These are phyloP conservation scores for Scytalopus superciliaris DNA, from an alignment of 2,113 vertebrate genomes.

Conservation along the genomic window DNA sequence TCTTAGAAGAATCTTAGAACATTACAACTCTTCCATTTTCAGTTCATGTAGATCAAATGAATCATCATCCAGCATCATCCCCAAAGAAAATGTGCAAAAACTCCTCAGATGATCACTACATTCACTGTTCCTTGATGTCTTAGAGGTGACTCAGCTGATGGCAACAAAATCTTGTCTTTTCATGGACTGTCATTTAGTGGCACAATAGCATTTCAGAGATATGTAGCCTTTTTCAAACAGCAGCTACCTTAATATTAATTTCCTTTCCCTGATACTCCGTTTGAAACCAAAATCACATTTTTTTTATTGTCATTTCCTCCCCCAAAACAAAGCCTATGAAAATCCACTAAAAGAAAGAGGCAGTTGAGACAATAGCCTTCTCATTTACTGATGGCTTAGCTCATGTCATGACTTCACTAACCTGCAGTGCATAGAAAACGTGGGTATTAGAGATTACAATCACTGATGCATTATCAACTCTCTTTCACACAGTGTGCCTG, in stretches of 20 bases:
- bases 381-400: not conserved
- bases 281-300: not conserved
- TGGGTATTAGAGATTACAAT: not conserved
- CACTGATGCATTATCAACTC: not conserved
- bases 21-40: not conserved
- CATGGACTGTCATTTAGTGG: not conserved
- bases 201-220: not conserved
- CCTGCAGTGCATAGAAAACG: fast-evolving
- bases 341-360: not conserved
- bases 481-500: not conserved
- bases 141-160: not conserved
- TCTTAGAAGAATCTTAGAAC: not conserved
- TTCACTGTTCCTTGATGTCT: not conserved
- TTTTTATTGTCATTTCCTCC: not conserved
- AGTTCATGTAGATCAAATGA: not conserved
- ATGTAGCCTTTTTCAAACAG: not conserved
- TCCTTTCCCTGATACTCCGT: not conserved
- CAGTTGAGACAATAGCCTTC: not conserved
- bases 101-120: not conserved
- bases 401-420: not conserved
- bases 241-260: not conserved
- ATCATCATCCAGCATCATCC: not conserved
- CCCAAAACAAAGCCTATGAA: not conserved
- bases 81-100: not conserved
- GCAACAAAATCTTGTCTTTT: not conserved